Evolutionary conservation across 2,888 invertebrate genomes (phyloP).

Genomic region (Lordiphosa andalusiaca): DNA sequence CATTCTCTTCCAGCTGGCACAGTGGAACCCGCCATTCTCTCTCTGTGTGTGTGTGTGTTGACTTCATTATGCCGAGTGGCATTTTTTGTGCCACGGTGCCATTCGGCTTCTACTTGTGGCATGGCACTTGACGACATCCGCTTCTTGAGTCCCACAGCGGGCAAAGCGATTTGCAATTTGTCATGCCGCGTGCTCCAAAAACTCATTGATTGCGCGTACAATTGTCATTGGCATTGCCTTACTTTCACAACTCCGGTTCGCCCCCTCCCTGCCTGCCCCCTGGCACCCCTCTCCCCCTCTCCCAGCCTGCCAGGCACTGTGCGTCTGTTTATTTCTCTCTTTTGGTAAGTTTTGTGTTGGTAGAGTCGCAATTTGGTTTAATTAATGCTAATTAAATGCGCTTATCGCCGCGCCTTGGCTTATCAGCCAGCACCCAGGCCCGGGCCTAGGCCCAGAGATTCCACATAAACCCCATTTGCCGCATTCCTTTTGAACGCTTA

Average conservation of each 20-base stretch:
- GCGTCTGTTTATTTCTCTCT: slow-evolving; percentile 13
- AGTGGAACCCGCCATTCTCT: slow-evolving; percentile 7
- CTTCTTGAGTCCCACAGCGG: too few relatives aligned
- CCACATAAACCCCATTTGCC: slow-evolving; percentile 26
- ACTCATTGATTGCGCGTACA: slow-evolving; percentile 46
- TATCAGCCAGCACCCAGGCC: slow-evolving; percentile 41
- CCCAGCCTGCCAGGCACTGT: not conserved
- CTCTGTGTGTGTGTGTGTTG: too few relatives aligned
- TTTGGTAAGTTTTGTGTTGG: slow-evolving; percentile 28
- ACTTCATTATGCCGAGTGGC: too few relatives aligned
- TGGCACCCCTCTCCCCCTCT: not conserved
- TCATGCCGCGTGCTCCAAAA: slow-evolving; percentile 51
- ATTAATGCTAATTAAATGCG: slow-evolving; percentile 68
- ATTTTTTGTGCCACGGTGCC: slow-evolving; percentile 1
- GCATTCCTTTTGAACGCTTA: slow-evolving; percentile 43
- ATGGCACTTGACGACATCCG: too few relatives aligned
- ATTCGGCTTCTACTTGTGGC: too few relatives aligned
- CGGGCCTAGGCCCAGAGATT: slow-evolving; percentile 21
- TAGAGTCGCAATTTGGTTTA: slow-evolving; percentile 33
- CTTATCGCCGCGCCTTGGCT: slow-evolving; percentile 42
- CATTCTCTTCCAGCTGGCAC: slow-evolving; percentile 48
- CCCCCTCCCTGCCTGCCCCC: not conserved
- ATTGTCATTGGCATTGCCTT: slow-evolving; percentile 38
- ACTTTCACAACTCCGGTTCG: slow-evolving; percentile 43
- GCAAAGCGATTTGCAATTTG: slow-evolving; percentile 45